Base-by-base conservation (phyloP, 2,797 vertebrate species). In the Cetoscarus ocellatus region DNA sequence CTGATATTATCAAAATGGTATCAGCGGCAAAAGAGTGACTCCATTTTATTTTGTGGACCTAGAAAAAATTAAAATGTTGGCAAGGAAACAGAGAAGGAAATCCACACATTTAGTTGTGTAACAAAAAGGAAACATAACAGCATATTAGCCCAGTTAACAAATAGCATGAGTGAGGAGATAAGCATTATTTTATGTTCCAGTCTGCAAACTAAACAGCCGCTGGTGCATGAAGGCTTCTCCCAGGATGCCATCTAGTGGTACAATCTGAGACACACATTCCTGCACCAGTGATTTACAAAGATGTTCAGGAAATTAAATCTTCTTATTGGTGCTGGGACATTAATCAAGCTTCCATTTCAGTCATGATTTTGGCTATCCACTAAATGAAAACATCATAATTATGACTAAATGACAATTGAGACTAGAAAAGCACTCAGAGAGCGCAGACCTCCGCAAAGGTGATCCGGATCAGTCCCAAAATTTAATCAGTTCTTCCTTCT, bases 171-270 rank as follows among this genome's bases (percentile, higher is more conserved):
- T 43, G 17, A 40, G 38, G 49, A 67, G 49, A 82, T 56, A 18
- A 61, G 27, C 34, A 35, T 70, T 45, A 62, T 80, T 73, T 71
- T 70, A 59, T 1, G 44, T 61, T 55, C 19, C 44, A 58, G 39
- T 47, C 47, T 49, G 50, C 51, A 42, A 67, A 19, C 3, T 57
- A 40, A 80, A 18, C 18, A 45, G 18, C 45, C 0, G 3, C 38
- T 62, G 48, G 14, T 47, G 17, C 35, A 52, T 60, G 58, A 82
- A 79, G 65, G 69, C 78, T 75, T 88, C 80, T 84, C 83, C 82
- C 78, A 73, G 80, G 85, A 55, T 92, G 91, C 93, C 93, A 93
- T 89, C 93, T 94, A 93, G 87, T 90, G 93, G 86, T 53, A 7
- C 0, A 13, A 50, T 2, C 19, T 0, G 12, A 43, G 10, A 82